These are phyloP conservation scores for Gymnodraco acuticeps DNA, from an alignment of 2,797 vertebrate genomes.

Conservation along the genomic window DNA sequence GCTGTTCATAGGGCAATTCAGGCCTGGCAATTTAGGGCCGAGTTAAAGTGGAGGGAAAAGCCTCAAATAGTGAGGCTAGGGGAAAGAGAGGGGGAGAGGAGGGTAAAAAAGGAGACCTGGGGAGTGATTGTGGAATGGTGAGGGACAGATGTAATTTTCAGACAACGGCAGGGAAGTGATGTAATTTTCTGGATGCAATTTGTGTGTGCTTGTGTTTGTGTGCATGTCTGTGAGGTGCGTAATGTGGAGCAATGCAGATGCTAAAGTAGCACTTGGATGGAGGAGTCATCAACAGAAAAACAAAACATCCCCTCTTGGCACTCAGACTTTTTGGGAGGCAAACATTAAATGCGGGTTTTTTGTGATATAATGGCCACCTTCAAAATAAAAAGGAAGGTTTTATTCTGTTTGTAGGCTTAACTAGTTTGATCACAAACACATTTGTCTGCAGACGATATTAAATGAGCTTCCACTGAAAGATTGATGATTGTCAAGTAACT, in stretches of 20 bases:
- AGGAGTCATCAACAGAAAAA: constrained; percentile 61
- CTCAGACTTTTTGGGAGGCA: constrained; percentile 36
- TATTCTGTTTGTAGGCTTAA: constrained; percentile 18
- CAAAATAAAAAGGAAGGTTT: constrained; percentile 52
- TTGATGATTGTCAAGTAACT: constrained; percentile 39
- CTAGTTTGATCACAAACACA: constrained; percentile 32
- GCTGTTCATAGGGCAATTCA: constrained; percentile 84
- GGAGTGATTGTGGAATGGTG: constrained; percentile 82
- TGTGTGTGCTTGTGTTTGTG: constrained; percentile 53
- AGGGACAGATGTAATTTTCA: constrained; percentile 82
- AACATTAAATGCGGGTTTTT: constrained; percentile 43
- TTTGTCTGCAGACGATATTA: constrained; percentile 37
- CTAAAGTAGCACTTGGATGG: constrained; percentile 57
- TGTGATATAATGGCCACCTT: constrained; percentile 37
- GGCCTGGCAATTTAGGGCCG: constrained; percentile 79
- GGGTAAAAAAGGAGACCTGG: constrained; percentile 51
- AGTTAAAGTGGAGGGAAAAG: constrained; percentile 75
- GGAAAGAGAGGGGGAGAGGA: constrained; percentile 26
- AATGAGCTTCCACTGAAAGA: constrained; percentile 43
- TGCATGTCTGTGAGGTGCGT: constrained; percentile 36
- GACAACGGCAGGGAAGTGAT: constrained; percentile 77
- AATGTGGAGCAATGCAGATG: constrained; percentile 65
- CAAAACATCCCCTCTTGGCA: constrained; percentile 64
- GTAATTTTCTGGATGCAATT: constrained; percentile 79
- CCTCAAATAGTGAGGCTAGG: constrained; percentile 68